A percentile compares a stretch with the other conserved stretches of the same genome.
Evolutionary conservation across 2,113 vertebrate species (phyloP).

Genomic region (Myanophis thanlyinensis): DNA sequence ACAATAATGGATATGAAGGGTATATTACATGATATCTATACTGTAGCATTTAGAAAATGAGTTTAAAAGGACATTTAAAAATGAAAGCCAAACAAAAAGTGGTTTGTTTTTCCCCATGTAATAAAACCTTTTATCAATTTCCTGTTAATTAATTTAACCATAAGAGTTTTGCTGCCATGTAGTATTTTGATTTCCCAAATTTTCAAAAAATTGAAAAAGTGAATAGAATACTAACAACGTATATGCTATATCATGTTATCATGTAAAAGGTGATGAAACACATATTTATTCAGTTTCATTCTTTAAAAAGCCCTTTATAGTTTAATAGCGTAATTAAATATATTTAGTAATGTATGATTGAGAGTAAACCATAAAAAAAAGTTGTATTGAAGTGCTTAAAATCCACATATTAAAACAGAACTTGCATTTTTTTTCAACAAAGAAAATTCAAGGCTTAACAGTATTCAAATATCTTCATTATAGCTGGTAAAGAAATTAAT

Average conservation of each 20-base stretch:
- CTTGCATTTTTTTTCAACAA: constrained; percentile 53
- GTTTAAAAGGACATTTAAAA: constrained; percentile 31
- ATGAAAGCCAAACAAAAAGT: constrained; percentile 23
- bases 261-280: constrained; percentile 6
- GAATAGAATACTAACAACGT: constrained; percentile 24
- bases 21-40: constrained; percentile 19
- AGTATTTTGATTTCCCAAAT: constrained; percentile 30
- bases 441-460: constrained; percentile 52
- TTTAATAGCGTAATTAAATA: constrained; percentile 58
- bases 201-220: constrained; percentile 9
- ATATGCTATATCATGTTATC: not conserved
- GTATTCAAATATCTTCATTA: constrained; percentile 61
- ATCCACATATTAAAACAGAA: constrained; percentile 70
- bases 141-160: constrained; percentile 36
- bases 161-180: constrained; percentile 32
- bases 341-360: constrained; percentile 59
- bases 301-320: constrained; percentile 39
- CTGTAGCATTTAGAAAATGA: constrained; percentile 1
- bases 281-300: constrained; percentile 52
- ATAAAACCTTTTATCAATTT: constrained; percentile 28
- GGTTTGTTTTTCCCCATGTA: constrained; percentile 15
- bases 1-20: not conserved
- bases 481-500: constrained; percentile 53
- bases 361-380: constrained; percentile 65
- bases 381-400: constrained; percentile 63